Evolutionary conservation across 2,888 invertebrate genomes (phyloP).

Genomic region (Melinaea marsaeus): DNA sequence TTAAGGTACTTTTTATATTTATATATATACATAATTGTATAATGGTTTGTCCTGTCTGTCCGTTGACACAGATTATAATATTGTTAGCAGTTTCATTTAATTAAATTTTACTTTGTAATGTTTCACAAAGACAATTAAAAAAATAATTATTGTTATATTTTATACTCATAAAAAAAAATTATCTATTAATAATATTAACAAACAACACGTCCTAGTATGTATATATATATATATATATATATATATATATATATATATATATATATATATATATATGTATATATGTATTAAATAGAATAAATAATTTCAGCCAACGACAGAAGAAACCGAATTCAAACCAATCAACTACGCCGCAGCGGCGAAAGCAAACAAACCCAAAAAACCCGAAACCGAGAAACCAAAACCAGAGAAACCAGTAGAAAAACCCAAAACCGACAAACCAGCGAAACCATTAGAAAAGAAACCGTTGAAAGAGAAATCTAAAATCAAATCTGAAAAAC

Average conservation of each 20-base stretch:
- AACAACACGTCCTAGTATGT: too few species aligned
- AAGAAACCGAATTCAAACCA: slow-evolving; percentile 55
- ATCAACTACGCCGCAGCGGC: slow-evolving; percentile 73
- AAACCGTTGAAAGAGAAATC: slow-evolving; percentile 30
- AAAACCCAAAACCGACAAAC: slow-evolving; percentile 27
- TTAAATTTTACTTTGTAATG: too few species aligned
- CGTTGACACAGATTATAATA: too few species aligned
- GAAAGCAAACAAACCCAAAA: slow-evolving; percentile 64
- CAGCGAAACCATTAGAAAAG: slow-evolving; percentile 30
- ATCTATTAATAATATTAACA: too few species aligned
- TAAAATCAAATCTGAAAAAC: slow-evolving; percentile 29
- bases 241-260: slow-evolving; percentile 14
- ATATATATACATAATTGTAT: neutral
- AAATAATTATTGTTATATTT: too few species aligned
- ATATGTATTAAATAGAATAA: neutral
- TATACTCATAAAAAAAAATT: too few species aligned
- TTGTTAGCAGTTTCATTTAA: too few species aligned
- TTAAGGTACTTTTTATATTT: slow-evolving; percentile 35
- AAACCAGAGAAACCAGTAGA: slow-evolving; percentile 35
- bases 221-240: slow-evolving; percentile 14
- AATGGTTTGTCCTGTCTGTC: slow-evolving; percentile 5
- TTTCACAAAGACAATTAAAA: too few species aligned
- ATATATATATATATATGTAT: slow-evolving; percentile 11
- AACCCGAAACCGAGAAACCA: slow-evolving; percentile 41
- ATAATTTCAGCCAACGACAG: slow-evolving; percentile 27